These are phyloP conservation scores for Xestia rhomboidea DNA, from an alignment of 2,888 invertebrate species.

Conservation along the genomic window DNA sequence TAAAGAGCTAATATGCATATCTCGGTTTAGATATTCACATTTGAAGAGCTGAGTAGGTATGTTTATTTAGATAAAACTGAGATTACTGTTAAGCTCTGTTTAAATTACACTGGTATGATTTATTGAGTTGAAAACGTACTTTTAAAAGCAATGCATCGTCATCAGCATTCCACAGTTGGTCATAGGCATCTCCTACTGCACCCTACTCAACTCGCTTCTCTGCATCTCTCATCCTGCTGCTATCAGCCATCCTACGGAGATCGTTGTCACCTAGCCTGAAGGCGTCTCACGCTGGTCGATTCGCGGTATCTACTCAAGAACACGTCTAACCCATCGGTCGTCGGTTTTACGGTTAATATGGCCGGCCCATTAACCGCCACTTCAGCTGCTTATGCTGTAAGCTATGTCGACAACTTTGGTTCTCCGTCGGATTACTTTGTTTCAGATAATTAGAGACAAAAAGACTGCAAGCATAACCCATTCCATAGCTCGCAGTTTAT, in stretches of 20 bases:
- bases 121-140: not conserved
- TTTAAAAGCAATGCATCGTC: not conserved
- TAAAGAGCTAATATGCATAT: conserved; percentile 32
- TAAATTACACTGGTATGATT: not conserved
- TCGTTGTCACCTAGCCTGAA: not conserved
- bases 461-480: not conserved
- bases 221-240: not conserved
- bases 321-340: not conserved
- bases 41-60: not conserved
- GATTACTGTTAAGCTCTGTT: not conserved
- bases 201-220: not conserved
- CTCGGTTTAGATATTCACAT: not conserved
- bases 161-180: not conserved
- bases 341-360: not conserved
- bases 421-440: not conserved
- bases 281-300: not conserved
- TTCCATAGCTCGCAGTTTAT: not conserved
- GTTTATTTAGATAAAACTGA: conserved; percentile 3
- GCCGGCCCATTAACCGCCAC: not conserved
- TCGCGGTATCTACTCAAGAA: not conserved
- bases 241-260: not conserved
- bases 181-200: not conserved
- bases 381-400: not conserved
- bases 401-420: not conserved
- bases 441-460: not conserved